phyloP scores from a whole-genome alignment of 2,888 invertebrate species.

The Mesodorylaimus sp. region DNA sequence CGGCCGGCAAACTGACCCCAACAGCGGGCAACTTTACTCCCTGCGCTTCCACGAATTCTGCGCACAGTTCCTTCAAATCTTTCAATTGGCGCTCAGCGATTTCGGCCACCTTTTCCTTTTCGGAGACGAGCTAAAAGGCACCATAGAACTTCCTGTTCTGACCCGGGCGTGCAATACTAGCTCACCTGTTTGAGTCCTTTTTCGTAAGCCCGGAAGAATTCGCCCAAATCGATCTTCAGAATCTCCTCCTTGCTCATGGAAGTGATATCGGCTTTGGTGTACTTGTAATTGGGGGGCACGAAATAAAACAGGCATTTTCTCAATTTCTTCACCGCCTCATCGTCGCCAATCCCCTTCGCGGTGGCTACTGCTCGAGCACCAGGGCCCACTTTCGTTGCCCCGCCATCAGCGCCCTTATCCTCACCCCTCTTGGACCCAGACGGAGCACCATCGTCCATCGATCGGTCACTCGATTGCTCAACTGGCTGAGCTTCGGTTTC shows the following conservation, averaged over 20 bases:
- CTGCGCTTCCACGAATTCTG: too few species aligned
- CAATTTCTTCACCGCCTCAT: not conserved
- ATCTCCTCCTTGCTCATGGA: slow-evolving; percentile 7
- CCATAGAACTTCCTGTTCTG: not conserved
- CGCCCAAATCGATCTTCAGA: slow-evolving; percentile 7
- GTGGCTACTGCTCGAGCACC: not conserved
- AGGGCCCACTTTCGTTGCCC: not conserved
- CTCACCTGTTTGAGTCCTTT: slow-evolving; percentile 9
- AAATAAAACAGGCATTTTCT: slow-evolving; percentile 8
- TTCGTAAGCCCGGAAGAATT: slow-evolving; percentile 11
- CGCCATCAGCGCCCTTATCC: too few species aligned
- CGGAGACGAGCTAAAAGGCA: slow-evolving; percentile 7
- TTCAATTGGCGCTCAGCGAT: not conserved
- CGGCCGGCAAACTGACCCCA: too few species aligned
- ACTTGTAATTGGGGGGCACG: slow-evolving; percentile 9
- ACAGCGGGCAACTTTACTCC: too few species aligned
- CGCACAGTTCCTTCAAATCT: too few species aligned
- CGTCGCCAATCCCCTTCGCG: not conserved
- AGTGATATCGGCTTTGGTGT: slow-evolving; percentile 6
- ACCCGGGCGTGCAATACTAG: too few species aligned
- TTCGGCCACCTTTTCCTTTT: slow-evolving; percentile 7
- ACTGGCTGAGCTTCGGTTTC: too few species aligned
- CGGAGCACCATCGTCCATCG: too few species aligned
- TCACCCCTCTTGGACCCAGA: too few species aligned
- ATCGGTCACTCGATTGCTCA: too few species aligned